Conservation (phyloP, 1,140 invertebrate genomes). For the Rhyzopertha dominica region DNA sequence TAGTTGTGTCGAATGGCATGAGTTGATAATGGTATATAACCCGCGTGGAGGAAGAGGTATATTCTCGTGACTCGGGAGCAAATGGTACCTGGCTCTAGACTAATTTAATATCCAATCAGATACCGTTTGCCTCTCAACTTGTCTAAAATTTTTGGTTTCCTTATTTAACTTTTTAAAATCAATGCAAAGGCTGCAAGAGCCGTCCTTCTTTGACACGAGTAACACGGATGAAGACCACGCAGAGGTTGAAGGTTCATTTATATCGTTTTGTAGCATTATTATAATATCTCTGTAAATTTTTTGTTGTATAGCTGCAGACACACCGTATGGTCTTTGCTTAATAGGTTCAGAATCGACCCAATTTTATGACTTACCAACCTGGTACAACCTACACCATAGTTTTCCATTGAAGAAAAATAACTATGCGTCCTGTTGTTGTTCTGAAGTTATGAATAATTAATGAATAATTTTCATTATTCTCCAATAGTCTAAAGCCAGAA, state of each 20-base stretch:
- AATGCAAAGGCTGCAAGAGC: constrained; percentile 33
- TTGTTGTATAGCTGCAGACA: constrained; percentile 1
- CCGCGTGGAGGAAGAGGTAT: constrained; percentile 41
- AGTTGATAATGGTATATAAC: constrained; percentile 43
- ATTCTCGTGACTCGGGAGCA: constrained; percentile 32
- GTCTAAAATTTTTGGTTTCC: constrained; percentile 31
- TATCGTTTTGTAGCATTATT: constrained; percentile 33
- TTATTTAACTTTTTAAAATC: constrained; percentile 39
- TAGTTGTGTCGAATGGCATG: constrained; percentile 8
- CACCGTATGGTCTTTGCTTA: not conserved
- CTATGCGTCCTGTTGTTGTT: too few relatives aligned
- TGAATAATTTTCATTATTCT: too few relatives aligned
- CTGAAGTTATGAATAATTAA: too few relatives aligned
- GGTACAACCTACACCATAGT: too few relatives aligned
- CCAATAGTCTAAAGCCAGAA: too few relatives aligned
- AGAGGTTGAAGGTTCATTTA: constrained; percentile 31
- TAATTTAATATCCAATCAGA: constrained; percentile 22
- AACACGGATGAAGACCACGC: constrained; percentile 47
- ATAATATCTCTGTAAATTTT: constrained; percentile 14
- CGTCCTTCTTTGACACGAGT: constrained; percentile 28
- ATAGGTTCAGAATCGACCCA: constrained; percentile 3
- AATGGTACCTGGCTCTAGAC: constrained; percentile 25
- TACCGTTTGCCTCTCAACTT: constrained; percentile 15
- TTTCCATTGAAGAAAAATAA: too few relatives aligned
- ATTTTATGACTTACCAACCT: too few relatives aligned